phyloP scores from a whole-genome alignment of 2,797 vertebrate species.

The Heteromormyrus szaboi region DNA sequence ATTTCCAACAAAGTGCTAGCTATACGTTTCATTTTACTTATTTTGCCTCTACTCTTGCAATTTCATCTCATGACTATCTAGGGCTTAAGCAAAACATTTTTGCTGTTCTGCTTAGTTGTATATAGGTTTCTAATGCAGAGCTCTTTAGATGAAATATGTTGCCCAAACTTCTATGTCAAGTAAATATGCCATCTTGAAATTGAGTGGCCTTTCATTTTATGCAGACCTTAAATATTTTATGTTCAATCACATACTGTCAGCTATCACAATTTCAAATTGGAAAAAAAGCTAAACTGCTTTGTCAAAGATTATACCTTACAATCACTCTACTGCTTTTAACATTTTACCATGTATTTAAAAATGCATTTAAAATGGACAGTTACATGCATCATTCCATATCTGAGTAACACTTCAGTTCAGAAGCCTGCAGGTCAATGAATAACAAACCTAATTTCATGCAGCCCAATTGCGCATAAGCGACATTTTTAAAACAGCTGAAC shows the following conservation, averaged over 20 bases:
- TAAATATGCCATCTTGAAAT: neutral
- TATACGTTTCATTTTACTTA: neutral
- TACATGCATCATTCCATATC: neutral
- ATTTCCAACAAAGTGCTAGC: neutral
- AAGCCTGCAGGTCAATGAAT: neutral
- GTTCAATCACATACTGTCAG: neutral
- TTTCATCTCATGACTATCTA: neutral
- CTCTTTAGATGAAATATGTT: neutral
- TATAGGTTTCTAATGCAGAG: neutral
- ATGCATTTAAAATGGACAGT: neutral
- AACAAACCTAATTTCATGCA: neutral
- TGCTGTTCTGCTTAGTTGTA: neutral
- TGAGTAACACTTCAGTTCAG: neutral
- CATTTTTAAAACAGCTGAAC: neutral
- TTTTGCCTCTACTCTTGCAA: neutral
- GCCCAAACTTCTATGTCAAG: neutral
- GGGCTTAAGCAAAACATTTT: neutral
- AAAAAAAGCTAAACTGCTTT: neutral
- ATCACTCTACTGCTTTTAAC: neutral
- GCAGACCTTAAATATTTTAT: neutral
- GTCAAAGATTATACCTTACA: neutral
- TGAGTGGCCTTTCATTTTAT: neutral
- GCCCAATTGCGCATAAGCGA: neutral
- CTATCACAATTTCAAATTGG: neutral
- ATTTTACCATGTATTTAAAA: neutral